Evolutionary conservation across 1,140 invertebrate genomes (phyloP).

Genomic region (Drosophila pallidifrons): DNA sequence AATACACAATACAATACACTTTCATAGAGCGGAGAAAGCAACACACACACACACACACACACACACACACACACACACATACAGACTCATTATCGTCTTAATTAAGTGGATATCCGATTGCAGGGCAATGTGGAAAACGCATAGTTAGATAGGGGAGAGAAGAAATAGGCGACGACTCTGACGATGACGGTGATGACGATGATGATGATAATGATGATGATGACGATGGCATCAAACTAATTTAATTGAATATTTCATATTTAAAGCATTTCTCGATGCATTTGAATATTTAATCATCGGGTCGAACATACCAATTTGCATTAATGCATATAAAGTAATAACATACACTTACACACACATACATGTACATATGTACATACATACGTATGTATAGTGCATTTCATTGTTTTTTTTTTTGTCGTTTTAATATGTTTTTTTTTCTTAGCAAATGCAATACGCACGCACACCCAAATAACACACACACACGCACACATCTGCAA

Average conservation of each 20-base stretch:
- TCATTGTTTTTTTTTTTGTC: slow-evolving; percentile 1
- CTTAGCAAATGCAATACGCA: slow-evolving; percentile 46
- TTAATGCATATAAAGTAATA: slow-evolving; percentile 1
- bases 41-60: not conserved
- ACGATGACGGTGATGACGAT: not conserved
- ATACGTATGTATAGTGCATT: no score
- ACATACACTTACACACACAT: slow-evolving; percentile 20
- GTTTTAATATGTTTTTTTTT: slow-evolving; percentile 20
- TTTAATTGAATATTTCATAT: slow-evolving; percentile 21
- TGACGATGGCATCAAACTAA: slow-evolving; percentile 4
- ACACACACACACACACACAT: not conserved
- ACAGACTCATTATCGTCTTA: not conserved
- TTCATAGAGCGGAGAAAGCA: not conserved
- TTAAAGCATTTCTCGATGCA: slow-evolving; percentile 24
- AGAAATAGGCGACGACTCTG: not conserved
- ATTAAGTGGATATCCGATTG: slow-evolving; percentile 38
- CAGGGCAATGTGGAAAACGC: slow-evolving; percentile 17
- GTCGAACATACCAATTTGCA: slow-evolving; percentile 27
- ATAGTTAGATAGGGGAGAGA: slow-evolving; percentile 1
- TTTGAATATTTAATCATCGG: slow-evolving; percentile 18
- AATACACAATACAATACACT: slow-evolving; percentile 12
- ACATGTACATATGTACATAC: not conserved
- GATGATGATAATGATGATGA: no score
- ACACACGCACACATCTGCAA: slow-evolving; percentile 4
- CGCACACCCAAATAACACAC: slow-evolving; percentile 14